Evolutionary conservation across 2,113 vertebrate species (phyloP), one percentile per base, ranked within the genome.

Genomic region (Boulengeromyrus knoepffleri): DNA sequence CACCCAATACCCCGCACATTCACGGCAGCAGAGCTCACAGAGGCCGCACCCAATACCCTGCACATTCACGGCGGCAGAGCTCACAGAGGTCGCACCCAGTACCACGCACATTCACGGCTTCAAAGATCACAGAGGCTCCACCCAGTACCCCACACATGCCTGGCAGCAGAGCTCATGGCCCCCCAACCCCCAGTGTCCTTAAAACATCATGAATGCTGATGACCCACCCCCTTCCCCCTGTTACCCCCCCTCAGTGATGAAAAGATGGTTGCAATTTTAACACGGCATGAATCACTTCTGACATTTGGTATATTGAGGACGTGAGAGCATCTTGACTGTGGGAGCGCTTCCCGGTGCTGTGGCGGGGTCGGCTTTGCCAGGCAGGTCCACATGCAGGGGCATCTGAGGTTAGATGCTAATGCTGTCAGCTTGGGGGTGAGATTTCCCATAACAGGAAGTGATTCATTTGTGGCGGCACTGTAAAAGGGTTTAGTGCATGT

Each of bases 401-500:
- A 19, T 39, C 5, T 39, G 50, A 87, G 49, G 52, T 15, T 3
- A 87, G 31, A 53, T 10, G 83, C 83, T 24, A 85, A 47, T 31
- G n/a, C 27, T 31, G 31, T 19, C 24, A 39, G 17, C 49, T 36
- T 56, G 27, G 2, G 50, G 12, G 15, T 17, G 90, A 93, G 58
- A 92, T 94, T 93, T 91, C 90, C 93, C 93, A 93, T 91, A 93
- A 92, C 93, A 95, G 95, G 94, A 95, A 95, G 95, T 93, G 94
- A 95, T 95, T 95, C 94, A 95, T 96, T 95, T 94, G 95, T 92
- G 92, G 90, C 92, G 88, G 91, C 92, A 94, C 92, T 92, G 91
- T 94, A 92, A 94, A 39, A 90, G 90, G 58, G 89, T 84, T 90
- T 91, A 91, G 91, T 86, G 92, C 93, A 92, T 93, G 94, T 95